Evolutionary conservation across 2,888 invertebrate species (phyloP).

Genomic region (Plebejus argus): DNA sequence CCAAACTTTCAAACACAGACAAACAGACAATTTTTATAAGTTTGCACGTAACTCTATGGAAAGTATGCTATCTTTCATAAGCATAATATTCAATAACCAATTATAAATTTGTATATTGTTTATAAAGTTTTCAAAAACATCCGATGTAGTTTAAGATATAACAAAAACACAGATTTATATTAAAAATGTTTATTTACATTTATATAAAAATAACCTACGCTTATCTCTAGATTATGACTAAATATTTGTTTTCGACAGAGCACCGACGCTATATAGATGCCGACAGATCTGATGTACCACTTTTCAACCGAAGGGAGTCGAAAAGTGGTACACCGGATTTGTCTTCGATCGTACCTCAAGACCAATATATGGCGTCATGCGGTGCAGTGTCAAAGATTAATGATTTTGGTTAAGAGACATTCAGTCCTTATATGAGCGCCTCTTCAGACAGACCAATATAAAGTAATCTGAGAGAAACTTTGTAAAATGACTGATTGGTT

Average conservation of each 20-base stretch:
- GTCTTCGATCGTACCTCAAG: not conserved
- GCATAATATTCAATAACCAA: not conserved
- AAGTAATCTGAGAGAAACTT: not conserved
- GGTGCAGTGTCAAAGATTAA: constrained; percentile 65
- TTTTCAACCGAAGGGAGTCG: not conserved
- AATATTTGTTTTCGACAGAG: constrained; percentile 67
- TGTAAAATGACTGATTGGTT: too few species aligned
- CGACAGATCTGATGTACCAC: not conserved
- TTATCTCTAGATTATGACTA: constrained; percentile 59
- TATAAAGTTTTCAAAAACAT: not conserved
- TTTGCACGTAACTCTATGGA: not conserved
- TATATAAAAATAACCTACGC: constrained; percentile 42
- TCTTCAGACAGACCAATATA: constrained; percentile 59
- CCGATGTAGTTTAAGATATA: not conserved
- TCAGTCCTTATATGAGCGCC: constrained; percentile 57
- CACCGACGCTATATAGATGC: constrained; percentile 53
- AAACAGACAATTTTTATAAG: not conserved
- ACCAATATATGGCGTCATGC: not conserved
- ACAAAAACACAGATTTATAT: constrained; percentile 22
- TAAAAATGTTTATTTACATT: constrained; percentile 46
- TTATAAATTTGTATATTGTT: not conserved
- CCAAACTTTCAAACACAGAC: not conserved
- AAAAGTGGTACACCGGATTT: not conserved
- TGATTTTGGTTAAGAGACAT: constrained; percentile 9
- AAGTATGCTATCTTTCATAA: too few species aligned